These are phyloP conservation scores for Sitta carolinensis DNA, from an alignment of 2,797 vertebrate species.

Conservation along the genomic window DNA sequence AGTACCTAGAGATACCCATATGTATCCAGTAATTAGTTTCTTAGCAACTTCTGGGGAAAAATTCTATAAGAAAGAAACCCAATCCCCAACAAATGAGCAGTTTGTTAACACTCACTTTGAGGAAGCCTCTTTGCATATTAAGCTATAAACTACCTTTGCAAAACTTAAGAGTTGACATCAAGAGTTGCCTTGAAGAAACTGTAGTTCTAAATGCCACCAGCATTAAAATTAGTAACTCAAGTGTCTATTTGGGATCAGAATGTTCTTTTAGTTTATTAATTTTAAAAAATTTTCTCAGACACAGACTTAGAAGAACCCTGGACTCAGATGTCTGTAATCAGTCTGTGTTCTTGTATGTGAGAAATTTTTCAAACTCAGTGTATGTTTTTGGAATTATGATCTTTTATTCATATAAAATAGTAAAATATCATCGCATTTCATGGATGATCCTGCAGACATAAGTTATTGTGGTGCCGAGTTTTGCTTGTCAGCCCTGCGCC, in stretches of 20 bases:
- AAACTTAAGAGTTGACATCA: background rate
- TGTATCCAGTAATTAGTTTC: too few relatives aligned
- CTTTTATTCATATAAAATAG: background rate
- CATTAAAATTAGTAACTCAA: background rate
- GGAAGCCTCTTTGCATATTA: background rate
- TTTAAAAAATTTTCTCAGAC: background rate
- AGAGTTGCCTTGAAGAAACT: background rate
- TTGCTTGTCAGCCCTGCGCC: background rate
- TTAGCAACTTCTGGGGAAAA: too few relatives aligned
- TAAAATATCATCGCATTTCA: background rate
- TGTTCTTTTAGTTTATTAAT: background rate
- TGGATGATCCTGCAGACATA: background rate
- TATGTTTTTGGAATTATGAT: background rate
- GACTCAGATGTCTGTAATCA: background rate
- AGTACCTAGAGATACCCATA: too few relatives aligned
- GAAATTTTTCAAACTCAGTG: background rate
- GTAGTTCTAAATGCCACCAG: background rate
- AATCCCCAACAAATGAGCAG: too few relatives aligned
- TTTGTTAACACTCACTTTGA: background rate
- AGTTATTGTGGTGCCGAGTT: background rate
- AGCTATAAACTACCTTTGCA: background rate
- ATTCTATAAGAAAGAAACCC: too few relatives aligned
- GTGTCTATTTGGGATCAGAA: background rate
- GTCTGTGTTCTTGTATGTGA: background rate
- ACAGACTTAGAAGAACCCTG: background rate